Evolutionary conservation across 2,888 invertebrate genomes (phyloP), one percentile per base, ranked within the genome.

Genomic region (Eupithecia vulgata): DNA sequence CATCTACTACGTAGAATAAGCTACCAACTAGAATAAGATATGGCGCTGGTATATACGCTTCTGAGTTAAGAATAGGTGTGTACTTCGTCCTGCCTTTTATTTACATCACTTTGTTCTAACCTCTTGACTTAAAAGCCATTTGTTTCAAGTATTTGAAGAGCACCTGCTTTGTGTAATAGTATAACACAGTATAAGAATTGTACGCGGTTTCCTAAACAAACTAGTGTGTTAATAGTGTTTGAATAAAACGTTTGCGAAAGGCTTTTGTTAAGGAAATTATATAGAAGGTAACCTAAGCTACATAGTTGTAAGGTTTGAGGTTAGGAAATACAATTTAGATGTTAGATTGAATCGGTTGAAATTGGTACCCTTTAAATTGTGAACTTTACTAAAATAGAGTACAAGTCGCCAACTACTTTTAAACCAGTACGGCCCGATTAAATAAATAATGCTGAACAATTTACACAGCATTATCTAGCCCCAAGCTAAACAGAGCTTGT

Each of bases 161-260:
- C 71, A 79, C 77, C 76, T 77, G 78, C 73, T 73, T 69, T 73
- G 76, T 71, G 62, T 65, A 48, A 48, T 48, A 48, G 45, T 45
- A 70, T 67, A 62, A 57, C 57, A 21, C 57, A 21, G 71, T 72
- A 65, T 74, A 75, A 76, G 76, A 78, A 77, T 76, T 73, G 75
- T 69, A 70, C 72, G 73, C 71, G 74, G 77, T 76, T 67, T 72
- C 73, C 73, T 78, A 76, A 78, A 74, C 74, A 80, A 80, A 78
- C 79, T n/a, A 34, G 70, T 62, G 68, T 65, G 71, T 75, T 52
- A 76, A 79, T 78, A 72, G 71, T 78, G 68, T 74, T 78, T 75
- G 69, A 67, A 68, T 70, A 61, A 68, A 76, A 76, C 72, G 71
- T 72, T 71, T 72, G 71, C 61, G 73, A 62, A n/a, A 17, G 48